A percentile compares a stretch with the other conserved stretches of the same genome.
Evolutionary conservation across 2,888 invertebrate genomes (phyloP).

Genomic region (Scaeva pyrastri): DNA sequence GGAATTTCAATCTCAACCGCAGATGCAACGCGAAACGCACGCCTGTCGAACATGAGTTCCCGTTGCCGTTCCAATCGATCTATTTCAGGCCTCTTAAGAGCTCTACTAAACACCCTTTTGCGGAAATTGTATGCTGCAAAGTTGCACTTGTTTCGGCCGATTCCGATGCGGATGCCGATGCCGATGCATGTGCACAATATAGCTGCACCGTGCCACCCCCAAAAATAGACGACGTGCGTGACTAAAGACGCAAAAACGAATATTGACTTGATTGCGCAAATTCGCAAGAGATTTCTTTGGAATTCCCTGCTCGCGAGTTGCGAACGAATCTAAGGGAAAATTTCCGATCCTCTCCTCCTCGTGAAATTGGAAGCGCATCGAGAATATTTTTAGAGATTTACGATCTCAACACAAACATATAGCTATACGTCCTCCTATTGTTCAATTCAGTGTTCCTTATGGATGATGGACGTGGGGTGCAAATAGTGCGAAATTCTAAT

Average conservation of each 20-base stretch:
- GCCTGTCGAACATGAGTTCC: slow-evolving; percentile 69
- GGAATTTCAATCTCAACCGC: slow-evolving; percentile 55
- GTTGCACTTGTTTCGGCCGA: slow-evolving; percentile 55
- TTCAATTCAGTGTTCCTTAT: background rate
- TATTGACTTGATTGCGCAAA: slow-evolving; percentile 27
- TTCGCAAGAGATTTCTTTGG: slow-evolving; percentile 58
- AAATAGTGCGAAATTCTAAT: slow-evolving; percentile 33
- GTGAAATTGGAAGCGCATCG: slow-evolving; percentile 64
- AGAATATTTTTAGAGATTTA: slow-evolving; percentile 74
- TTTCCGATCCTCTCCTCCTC: slow-evolving; percentile 46
- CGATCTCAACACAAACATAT: slow-evolving; percentile 22
- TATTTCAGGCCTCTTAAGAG: slow-evolving; percentile 61
- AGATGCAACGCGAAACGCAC: slow-evolving; percentile 66
- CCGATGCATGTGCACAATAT: slow-evolving; percentile 51
- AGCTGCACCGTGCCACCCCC: slow-evolving; percentile 55
- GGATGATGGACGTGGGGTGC: background rate
- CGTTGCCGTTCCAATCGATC: slow-evolving; percentile 72
- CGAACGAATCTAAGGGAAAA: slow-evolving; percentile 1
- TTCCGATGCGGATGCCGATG: no score
- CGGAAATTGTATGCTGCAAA: slow-evolving; percentile 66
- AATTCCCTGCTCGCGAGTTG: slow-evolving; percentile 48
- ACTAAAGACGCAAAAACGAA: slow-evolving; percentile 70
- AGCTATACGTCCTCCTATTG: slow-evolving; percentile 13
- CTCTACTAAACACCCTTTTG: slow-evolving; percentile 56
- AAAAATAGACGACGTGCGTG: slow-evolving; percentile 74